phyloP scores from a whole-genome alignment of 2,113 vertebrate species.

The Hippotragus niger region DNA sequence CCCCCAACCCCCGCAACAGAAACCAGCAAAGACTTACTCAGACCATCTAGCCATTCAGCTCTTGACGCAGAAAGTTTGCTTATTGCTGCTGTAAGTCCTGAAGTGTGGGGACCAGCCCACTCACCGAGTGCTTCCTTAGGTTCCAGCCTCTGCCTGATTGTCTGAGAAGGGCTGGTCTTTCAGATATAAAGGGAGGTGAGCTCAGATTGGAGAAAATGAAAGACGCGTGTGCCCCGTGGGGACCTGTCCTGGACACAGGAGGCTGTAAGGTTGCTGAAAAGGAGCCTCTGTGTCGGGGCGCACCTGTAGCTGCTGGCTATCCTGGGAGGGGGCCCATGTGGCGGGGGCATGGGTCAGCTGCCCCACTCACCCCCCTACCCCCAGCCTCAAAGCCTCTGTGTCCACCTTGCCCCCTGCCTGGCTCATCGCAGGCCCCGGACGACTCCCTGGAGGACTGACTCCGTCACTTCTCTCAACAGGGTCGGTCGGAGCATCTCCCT shows the following conservation, averaged over 20 bases:
- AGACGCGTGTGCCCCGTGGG: accelerated
- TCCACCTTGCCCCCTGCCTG: not conserved
- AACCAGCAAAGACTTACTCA: not conserved
- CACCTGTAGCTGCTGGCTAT: not conserved
- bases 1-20: not conserved
- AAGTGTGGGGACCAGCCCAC: not conserved
- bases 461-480: not conserved
- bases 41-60: not conserved
- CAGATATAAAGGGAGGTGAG: not conserved
- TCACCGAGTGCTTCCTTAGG: not conserved
- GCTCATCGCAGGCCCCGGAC: not conserved
- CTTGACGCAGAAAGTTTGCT: not conserved
- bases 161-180: not conserved
- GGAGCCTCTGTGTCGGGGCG: not conserved
- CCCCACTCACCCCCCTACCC: not conserved
- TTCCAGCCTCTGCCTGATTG: not conserved
- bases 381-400: not conserved
- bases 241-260: not conserved
- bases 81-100: not conserved
- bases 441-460: not conserved
- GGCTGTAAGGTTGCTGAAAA: not conserved
- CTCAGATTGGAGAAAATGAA: not conserved
- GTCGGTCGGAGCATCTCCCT: accelerated
- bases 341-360: not conserved
- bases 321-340: not conserved